These are phyloP conservation scores for Calameuta filiformis DNA, from an alignment of 2,888 invertebrate genomes.

Conservation along the genomic window DNA sequence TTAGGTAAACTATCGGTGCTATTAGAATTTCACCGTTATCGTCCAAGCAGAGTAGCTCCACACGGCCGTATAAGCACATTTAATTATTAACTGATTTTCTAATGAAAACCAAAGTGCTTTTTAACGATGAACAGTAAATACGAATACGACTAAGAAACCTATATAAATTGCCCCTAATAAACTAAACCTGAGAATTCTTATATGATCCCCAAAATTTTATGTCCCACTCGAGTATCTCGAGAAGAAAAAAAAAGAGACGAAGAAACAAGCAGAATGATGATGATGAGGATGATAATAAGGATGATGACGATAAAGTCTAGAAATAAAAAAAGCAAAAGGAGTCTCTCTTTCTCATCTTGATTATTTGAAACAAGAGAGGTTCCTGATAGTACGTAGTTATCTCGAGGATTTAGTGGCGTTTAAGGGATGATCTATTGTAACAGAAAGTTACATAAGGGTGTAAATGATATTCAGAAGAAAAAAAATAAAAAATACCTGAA, in stretches of 20 bases:
- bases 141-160: background rate
- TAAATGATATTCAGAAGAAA: background rate
- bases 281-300: background rate
- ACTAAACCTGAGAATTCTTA: background rate
- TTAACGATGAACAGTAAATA: background rate
- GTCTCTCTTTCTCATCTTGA: background rate
- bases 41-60: background rate
- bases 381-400: background rate
- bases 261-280: background rate
- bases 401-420: background rate
- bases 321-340: background rate
- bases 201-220: background rate
- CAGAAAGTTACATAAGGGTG: background rate
- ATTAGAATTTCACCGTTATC: slow-evolving; percentile 8
- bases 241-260: background rate
- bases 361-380: background rate
- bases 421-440: background rate
- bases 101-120: slow-evolving; percentile 8
- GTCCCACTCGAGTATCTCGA: background rate
- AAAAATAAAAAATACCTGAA: background rate
- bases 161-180: background rate
- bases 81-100: slow-evolving; percentile 11
- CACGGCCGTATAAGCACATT: background rate
- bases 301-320: background rate
- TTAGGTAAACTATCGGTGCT: background rate